Evolutionary conservation across 2,797 vertebrate species (phyloP).

Genomic region (Pangasius sanitwongsei): DNA sequence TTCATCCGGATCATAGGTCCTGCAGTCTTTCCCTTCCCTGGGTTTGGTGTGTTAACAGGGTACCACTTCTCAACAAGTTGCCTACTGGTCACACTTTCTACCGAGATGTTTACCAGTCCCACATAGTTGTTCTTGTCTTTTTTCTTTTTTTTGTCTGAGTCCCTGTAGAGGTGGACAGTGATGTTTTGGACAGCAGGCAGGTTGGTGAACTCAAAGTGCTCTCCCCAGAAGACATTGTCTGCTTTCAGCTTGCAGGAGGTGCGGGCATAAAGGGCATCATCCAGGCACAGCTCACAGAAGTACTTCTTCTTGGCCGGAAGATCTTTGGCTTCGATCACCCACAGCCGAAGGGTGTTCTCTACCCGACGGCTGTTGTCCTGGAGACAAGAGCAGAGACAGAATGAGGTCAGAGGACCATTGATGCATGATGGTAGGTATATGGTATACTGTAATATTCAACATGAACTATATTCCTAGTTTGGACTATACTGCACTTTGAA

Average conservation of each 20-base stretch:
- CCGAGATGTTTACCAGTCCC: constrained; percentile 89
- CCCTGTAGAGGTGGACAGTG: constrained; percentile 93
- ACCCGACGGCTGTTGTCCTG: constrained; percentile 97
- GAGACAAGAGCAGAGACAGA: constrained; percentile 37
- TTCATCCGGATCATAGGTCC: constrained; percentile 98
- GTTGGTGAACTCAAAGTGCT: constrained; percentile 99
- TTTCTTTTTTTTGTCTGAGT: constrained; percentile 99
- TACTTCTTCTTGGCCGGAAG: constrained; percentile 98
- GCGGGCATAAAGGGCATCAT: constrained; percentile 93
- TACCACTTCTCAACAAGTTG: constrained; percentile 99
- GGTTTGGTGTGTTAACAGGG: constrained; percentile 87
- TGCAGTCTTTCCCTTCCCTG: constrained; percentile 87
- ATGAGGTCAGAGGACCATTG: constrained; percentile 25
- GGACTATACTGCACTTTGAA: background rate
- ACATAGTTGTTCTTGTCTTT: constrained; percentile 98
- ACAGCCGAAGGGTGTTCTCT: constrained; percentile 92
- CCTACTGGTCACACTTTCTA: constrained; percentile 84
- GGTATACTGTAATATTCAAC: background rate
- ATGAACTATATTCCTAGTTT: background rate
- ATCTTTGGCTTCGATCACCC: constrained; percentile 99
- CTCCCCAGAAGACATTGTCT: constrained; percentile 98
- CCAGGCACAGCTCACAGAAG: constrained; percentile 94
- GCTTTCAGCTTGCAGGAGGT: constrained; percentile 98
- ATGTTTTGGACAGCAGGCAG: constrained; percentile 88
- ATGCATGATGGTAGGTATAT: background rate